Percentiles rank a stretch among this genome's conserved stretches.
Conservation (phyloP, 1,140 invertebrate species). For the Procambarus clarkii region DNA sequence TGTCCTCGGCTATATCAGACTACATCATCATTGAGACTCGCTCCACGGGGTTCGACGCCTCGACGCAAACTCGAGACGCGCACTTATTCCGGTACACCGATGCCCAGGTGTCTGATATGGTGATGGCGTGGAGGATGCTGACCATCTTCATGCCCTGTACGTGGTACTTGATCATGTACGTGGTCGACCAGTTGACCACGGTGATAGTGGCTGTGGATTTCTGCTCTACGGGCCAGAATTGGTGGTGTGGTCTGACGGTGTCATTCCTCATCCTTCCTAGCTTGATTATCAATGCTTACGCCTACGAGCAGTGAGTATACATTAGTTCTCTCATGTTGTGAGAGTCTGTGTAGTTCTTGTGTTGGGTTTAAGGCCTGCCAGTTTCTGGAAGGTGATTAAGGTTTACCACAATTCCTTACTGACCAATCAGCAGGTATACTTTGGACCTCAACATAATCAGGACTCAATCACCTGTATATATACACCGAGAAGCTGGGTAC, state of each 20-base stretch:
- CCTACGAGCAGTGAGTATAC: conserved; percentile 54
- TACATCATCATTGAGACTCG: conserved; percentile 48
- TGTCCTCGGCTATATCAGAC: background rate
- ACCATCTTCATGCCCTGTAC: conserved; percentile 57
- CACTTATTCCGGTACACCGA: conserved; percentile 47
- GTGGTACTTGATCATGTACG: conserved; percentile 58
- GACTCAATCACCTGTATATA: too few species aligned
- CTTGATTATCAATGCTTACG: conserved; percentile 38
- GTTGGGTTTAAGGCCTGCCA: too few species aligned
- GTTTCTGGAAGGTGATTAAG: too few species aligned
- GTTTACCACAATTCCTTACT: too few species aligned
- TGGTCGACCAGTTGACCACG: conserved; percentile 45
- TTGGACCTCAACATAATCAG: too few species aligned
- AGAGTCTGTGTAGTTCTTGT: too few species aligned
- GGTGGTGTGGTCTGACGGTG: conserved; percentile 52
- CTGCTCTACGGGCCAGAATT: conserved; percentile 15
- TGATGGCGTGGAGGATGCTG: conserved; percentile 52
- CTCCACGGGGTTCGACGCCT: conserved; percentile 18
- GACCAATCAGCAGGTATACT: too few species aligned
- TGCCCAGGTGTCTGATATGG: conserved; percentile 38
- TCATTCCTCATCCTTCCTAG: conserved; percentile 39
- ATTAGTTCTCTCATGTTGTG: too few species aligned
- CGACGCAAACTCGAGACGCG: conserved; percentile 41
- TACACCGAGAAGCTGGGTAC: too few species aligned
- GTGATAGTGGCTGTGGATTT: conserved; percentile 28